These are phyloP conservation scores for Amiota minor DNA, from an alignment of 2,888 invertebrate genomes.

Conservation along the genomic window DNA sequence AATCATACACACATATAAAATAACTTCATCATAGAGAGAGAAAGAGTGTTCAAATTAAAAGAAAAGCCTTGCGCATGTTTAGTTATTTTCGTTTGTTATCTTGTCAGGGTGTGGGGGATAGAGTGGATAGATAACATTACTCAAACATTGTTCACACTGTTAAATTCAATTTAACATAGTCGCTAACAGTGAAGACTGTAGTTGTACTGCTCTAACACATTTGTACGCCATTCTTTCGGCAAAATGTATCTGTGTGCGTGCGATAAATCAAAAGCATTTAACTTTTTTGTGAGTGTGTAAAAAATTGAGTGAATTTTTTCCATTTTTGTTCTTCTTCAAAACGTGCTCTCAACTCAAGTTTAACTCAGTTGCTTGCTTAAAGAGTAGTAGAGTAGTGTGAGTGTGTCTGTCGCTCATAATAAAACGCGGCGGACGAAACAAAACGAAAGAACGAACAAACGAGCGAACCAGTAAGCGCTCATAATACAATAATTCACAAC, in stretches of 20 bases:
- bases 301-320: constrained; percentile 39
- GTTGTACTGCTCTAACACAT: constrained; percentile 53
- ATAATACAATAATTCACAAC: constrained; percentile 52
- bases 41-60: background rate
- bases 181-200: constrained; percentile 40
- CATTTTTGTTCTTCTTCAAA: constrained; percentile 22
- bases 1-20: constrained; percentile 28
- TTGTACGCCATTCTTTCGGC: constrained; percentile 30
- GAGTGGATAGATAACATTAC: too few species aligned
- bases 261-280: constrained; percentile 30
- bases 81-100: background rate
- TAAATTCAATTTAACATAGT: constrained; percentile 35
- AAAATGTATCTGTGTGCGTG: constrained; percentile 19
- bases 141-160: background rate
- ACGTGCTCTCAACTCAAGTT: too few species aligned
- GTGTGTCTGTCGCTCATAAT: constrained; percentile 23
- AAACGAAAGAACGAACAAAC: background rate
- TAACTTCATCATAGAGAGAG: background rate
- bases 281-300: constrained; percentile 17
- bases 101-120: background rate
- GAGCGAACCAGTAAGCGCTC: background rate
- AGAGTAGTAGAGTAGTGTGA: background rate
- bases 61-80: background rate
- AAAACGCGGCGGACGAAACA: constrained; percentile 39
- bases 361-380: too few species aligned